Evolutionary conservation across 2,113 vertebrate genomes (phyloP).

Genomic region (Bujurquina vittata): DNA sequence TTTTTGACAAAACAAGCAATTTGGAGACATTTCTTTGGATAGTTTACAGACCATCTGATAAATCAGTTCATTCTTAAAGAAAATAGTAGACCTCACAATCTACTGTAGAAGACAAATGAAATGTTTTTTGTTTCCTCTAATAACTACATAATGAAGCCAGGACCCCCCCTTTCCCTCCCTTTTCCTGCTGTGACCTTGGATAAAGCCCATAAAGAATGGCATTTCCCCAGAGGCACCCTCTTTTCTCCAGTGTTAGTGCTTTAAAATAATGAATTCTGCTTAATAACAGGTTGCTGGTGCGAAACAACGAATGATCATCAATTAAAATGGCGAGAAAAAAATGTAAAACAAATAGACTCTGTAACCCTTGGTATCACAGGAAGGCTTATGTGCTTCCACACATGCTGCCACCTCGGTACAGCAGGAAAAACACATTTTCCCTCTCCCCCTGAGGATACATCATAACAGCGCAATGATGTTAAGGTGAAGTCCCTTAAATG

Average conservation of each 20-base stretch:
- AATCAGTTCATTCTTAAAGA: background rate
- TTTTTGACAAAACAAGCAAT: background rate
- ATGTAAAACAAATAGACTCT: slow-evolving; percentile 62
- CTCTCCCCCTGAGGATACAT: slow-evolving; percentile 42
- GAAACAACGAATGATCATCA: slow-evolving; percentile 76
- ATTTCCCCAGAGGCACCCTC: slow-evolving; percentile 56
- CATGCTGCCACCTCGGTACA: slow-evolving; percentile 9
- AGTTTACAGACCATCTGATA: too few species aligned
- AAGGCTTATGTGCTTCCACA: slow-evolving; percentile 8
- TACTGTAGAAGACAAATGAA: background rate
- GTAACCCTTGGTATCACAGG: slow-evolving; percentile 46
- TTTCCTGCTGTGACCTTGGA: slow-evolving; percentile 64
- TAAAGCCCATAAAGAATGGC: slow-evolving; percentile 49
- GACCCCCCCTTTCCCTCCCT: background rate
- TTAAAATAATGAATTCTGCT: slow-evolving; percentile 70
- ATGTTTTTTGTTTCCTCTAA: background rate
- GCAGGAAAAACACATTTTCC: slow-evolving; percentile 60
- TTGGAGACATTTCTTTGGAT: too few species aligned
- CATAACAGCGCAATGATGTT: slow-evolving; percentile 51
- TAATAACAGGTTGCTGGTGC: slow-evolving; percentile 63
- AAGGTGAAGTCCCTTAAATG: slow-evolving; percentile 54
- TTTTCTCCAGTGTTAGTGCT: slow-evolving; percentile 53
- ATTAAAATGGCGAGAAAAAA: slow-evolving; percentile 57
- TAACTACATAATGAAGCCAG: slow-evolving; percentile 43
- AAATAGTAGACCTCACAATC: background rate